Evolutionary conservation across 2,113 vertebrate genomes (phyloP).

Genomic region (Chlamydotis undulata): DNA sequence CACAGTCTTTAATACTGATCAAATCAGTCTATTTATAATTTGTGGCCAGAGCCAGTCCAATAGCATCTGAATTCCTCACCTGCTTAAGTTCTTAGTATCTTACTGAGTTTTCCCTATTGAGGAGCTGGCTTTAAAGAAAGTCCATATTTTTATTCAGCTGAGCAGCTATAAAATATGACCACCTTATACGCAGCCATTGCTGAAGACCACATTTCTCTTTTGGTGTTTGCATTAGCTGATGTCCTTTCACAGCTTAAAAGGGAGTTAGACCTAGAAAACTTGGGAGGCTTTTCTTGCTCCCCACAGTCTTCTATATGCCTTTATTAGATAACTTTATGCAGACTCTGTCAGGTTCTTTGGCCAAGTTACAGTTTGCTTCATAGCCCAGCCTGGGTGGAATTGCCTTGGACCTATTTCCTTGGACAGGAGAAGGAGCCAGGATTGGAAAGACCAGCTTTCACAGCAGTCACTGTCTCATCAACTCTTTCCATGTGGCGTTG

Average conservation of each 20-base stretch:
- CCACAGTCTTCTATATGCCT: neutral
- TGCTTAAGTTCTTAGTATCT: neutral
- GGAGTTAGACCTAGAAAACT: neutral
- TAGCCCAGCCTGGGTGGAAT: constrained; percentile 21
- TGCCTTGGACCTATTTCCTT: constrained; percentile 11
- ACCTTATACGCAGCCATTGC: neutral
- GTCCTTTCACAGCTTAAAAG: neutral
- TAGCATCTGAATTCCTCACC: neutral
- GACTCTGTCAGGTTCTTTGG: neutral
- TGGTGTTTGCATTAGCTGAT: neutral
- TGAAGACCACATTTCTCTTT: neutral
- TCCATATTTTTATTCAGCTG: neutral
- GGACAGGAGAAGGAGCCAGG: neutral
- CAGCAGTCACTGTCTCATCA: neutral
- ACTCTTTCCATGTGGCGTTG: constrained; percentile 11
- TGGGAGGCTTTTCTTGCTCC: neutral
- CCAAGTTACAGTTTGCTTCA: neutral
- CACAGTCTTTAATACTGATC: neutral
- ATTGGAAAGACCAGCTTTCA: neutral
- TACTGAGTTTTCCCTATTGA: neutral
- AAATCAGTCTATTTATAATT: neutral
- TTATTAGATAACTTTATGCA: neutral
- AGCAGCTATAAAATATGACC: neutral
- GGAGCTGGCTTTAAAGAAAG: neutral
- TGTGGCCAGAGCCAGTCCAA: neutral